Evolutionary conservation across 1,140 invertebrate genomes (phyloP).

Genomic region (Cydia strobilella): DNA sequence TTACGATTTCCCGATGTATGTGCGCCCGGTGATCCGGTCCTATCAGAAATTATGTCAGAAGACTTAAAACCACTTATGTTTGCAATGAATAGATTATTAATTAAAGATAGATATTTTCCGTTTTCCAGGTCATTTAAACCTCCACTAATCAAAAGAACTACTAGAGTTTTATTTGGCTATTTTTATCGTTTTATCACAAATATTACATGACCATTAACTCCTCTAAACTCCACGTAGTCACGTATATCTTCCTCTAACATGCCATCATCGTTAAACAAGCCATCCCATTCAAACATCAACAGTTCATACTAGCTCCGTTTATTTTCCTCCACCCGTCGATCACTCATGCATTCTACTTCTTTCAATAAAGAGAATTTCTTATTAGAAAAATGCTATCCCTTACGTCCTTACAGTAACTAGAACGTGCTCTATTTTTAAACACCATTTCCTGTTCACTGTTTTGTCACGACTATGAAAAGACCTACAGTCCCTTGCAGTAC

Average conservation of each 20-base stretch:
- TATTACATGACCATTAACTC: neutral
- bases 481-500: neutral
- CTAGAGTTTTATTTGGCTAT: too few relatives aligned
- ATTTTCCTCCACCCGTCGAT: constrained; percentile 12
- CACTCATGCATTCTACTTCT: neutral
- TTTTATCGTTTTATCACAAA: neutral
- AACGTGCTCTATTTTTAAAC: constrained; percentile 42
- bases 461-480: constrained; percentile 38
- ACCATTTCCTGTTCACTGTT: constrained; percentile 43
- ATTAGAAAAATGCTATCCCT: neutral
- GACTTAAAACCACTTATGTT: too few relatives aligned
- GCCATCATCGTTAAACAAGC: constrained; percentile 12
- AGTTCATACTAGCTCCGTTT: constrained; percentile 7
- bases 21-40: too few relatives aligned
- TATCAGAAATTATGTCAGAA: too few relatives aligned
- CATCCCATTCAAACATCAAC: constrained; percentile 24
- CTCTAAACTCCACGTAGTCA: neutral
- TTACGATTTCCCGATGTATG: too few relatives aligned
- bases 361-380: neutral
- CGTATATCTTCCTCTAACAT: constrained; percentile 13
- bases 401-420: neutral
- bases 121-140: too few relatives aligned
- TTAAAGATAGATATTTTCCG: too few relatives aligned
- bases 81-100: too few relatives aligned
- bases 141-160: too few relatives aligned